phyloP scores from a whole-genome alignment of 2,797 vertebrate genomes.

The Semaprochilodus insignis region DNA sequence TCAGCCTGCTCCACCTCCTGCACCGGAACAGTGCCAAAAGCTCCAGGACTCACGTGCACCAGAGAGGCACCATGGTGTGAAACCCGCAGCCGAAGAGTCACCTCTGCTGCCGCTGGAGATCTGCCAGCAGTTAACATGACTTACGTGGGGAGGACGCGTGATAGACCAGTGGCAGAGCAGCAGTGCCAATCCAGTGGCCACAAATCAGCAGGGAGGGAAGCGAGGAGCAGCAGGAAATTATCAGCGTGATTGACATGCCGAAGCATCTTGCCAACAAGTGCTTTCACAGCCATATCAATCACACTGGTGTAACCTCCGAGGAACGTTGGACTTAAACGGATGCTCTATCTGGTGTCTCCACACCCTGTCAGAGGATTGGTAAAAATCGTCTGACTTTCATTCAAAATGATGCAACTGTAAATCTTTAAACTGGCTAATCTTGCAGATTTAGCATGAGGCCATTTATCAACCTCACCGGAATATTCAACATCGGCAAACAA shows the following conservation, averaged over 20 bases:
- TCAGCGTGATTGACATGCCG: conserved; percentile 1
- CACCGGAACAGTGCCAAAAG: conserved; percentile 17
- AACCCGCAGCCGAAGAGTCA: neutral
- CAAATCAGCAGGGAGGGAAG: neutral
- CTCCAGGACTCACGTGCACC: neutral
- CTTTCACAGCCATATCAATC: neutral
- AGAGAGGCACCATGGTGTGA: neutral
- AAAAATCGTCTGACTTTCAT: neutral
- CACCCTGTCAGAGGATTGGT: neutral
- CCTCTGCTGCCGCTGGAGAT: neutral
- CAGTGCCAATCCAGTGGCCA: conserved; percentile 4
- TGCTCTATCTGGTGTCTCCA: neutral
- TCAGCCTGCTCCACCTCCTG: neutral
- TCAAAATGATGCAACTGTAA: neutral
- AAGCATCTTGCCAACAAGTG: conserved; percentile 2
- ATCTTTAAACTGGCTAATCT: neutral
- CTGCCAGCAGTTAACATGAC: conserved; percentile 9
- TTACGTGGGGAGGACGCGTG: neutral
- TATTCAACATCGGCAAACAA: neutral
- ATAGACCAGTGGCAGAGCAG: conserved; percentile 6
- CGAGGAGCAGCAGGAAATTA: conserved; percentile 8
- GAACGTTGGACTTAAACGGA: neutral
- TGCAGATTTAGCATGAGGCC: neutral
- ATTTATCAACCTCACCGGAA: neutral
- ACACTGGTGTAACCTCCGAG: conserved; percentile 1